Conservation (phyloP, 2,797 vertebrate species). For the Eremophila alpestris region DNA sequence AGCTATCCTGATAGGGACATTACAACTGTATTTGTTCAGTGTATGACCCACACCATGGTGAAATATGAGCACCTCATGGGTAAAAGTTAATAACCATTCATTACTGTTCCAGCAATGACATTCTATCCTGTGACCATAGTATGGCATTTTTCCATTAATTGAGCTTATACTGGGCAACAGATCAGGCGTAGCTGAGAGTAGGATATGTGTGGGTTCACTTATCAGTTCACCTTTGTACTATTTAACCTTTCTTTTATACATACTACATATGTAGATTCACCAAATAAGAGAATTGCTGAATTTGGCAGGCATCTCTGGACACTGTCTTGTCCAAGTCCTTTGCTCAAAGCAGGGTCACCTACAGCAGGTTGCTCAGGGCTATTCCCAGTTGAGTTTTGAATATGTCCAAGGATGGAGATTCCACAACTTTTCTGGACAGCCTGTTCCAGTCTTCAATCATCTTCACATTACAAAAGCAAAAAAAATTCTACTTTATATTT, state of each 20-base stretch:
- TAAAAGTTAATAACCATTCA: not conserved
- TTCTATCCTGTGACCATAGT: not conserved
- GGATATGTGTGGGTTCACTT: not conserved
- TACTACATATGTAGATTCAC: not conserved
- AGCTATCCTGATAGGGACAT: not conserved
- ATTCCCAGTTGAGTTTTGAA: not conserved
- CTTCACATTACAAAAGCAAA: not conserved
- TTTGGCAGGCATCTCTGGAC: not conserved
- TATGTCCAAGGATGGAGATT: not conserved
- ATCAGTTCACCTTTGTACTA: not conserved
- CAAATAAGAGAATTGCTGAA: not conserved
- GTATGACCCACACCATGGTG: not conserved
- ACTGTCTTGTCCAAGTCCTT: not conserved
- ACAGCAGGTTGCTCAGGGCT: not conserved
- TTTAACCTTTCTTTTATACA: not conserved
- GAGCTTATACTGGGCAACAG: not conserved
- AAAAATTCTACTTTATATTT: not conserved
- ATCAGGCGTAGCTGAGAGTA: not conserved
- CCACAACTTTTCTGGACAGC: not conserved
- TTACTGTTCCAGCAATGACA: not conserved
- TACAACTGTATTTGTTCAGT: not conserved
- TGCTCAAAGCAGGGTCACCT: not conserved
- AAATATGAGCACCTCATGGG: not conserved
- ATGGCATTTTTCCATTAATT: not conserved
- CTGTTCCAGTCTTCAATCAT: not conserved